Conservation (phyloP, 2,797 vertebrate genomes). For the Cirrhinus mrigala region DNA sequence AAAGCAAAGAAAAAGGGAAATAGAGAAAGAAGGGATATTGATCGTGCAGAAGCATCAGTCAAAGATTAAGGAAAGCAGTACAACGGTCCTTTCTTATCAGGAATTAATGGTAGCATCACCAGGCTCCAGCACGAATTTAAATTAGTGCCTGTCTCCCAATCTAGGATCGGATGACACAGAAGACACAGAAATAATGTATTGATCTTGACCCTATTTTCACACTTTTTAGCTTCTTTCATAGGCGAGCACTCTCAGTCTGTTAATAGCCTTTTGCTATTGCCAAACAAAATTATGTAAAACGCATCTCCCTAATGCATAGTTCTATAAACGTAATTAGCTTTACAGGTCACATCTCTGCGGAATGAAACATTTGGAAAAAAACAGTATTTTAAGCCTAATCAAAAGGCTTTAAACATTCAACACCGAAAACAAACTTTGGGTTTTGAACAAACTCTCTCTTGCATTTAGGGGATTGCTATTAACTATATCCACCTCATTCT, state of each 20-base stretch:
- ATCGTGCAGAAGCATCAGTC: slow-evolving; percentile 73
- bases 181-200: slow-evolving; percentile 78
- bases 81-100: slow-evolving; percentile 75
- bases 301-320: slow-evolving; percentile 72
- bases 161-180: slow-evolving; percentile 61
- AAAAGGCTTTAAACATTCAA: slow-evolving; percentile 44
- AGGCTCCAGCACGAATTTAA: slow-evolving; percentile 70
- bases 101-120: slow-evolving; percentile 73
- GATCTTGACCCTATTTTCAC: slow-evolving; percentile 62
- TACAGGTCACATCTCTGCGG: slow-evolving; percentile 76
- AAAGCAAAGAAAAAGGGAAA: slow-evolving; percentile 68
- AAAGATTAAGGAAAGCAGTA: slow-evolving; percentile 76
- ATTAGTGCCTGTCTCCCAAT: slow-evolving; percentile 68
- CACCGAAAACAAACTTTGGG: not conserved
- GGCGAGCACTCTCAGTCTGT: slow-evolving; percentile 65
- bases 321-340: slow-evolving; percentile 78
- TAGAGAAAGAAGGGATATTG: slow-evolving; percentile 76
- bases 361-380: slow-evolving; percentile 72
- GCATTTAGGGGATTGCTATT: not conserved
- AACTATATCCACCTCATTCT: no score
- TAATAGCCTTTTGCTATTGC: slow-evolving; percentile 77
- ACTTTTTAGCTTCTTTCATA: slow-evolving; percentile 61
- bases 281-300: slow-evolving; percentile 79
- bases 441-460: not conserved
- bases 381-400: slow-evolving; percentile 77